These are phyloP conservation scores for Semaprochilodus insignis DNA, from an alignment of 2,797 vertebrate species.

Conservation along the genomic window DNA sequence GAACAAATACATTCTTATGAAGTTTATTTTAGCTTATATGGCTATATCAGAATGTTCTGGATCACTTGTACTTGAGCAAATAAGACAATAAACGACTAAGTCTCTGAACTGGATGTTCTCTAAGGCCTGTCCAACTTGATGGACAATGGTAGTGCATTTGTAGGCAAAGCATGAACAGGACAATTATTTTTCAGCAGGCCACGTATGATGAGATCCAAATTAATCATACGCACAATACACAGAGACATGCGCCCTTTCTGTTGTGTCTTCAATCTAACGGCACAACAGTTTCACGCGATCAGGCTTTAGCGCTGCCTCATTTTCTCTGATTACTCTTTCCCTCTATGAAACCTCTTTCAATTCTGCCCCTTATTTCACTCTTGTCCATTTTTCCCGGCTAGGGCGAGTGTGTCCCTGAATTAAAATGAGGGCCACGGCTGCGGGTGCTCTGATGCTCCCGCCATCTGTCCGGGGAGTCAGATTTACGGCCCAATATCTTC, in stretches of 20 bases:
- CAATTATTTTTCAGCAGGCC: background rate
- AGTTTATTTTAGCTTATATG: too few relatives aligned
- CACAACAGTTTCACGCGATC: constrained; percentile 1
- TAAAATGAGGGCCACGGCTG: constrained; percentile 82
- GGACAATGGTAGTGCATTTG: background rate
- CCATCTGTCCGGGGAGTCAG: constrained; percentile 86
- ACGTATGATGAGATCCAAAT: background rate
- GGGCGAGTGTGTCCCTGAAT: constrained; percentile 74
- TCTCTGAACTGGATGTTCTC: background rate
- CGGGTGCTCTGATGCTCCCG: constrained; percentile 75
- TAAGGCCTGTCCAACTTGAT: background rate
- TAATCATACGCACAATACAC: constrained; percentile 10
- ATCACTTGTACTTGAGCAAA: too few relatives aligned
- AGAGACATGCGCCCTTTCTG: background rate
- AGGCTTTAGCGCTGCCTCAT: background rate
- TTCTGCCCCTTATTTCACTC: constrained; percentile 37
- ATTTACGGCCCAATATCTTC: constrained; percentile 86
- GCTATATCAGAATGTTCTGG: too few relatives aligned
- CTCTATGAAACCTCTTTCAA: constrained; percentile 30
- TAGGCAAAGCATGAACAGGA: background rate
- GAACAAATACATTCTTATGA: too few relatives aligned
- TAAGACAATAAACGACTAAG: too few relatives aligned
- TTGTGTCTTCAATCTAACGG: constrained; percentile 1
- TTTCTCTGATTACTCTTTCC: constrained; percentile 14
- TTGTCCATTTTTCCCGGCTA: constrained; percentile 60